Conservation (phyloP, 2,113 vertebrate species). For the Carassius gibelio region DNA sequence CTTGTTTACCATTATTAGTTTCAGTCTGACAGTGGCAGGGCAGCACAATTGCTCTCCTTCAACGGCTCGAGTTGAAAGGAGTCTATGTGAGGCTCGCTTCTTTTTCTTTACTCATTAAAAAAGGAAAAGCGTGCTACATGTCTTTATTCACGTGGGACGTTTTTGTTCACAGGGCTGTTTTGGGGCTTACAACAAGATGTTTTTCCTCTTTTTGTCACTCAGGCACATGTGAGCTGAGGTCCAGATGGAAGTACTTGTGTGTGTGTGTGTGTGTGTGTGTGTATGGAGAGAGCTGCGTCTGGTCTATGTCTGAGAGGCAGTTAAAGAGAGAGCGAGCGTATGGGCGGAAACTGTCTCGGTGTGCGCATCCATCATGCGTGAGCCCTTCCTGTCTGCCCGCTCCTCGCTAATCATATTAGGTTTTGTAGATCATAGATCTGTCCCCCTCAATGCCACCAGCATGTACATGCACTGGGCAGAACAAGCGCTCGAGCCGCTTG, state of each 20-base stretch:
- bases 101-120: not conserved
- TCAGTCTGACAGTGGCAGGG: conserved; percentile 52
- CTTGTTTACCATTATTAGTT: conserved; percentile 65
- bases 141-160: conserved; percentile 1
- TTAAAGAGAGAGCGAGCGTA: conserved; percentile 32
- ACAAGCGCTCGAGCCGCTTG: not conserved
- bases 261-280: conserved; percentile 4
- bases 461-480: not conserved
- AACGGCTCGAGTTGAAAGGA: too few relatives aligned
- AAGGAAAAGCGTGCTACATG: not conserved
- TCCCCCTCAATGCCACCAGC: conserved; percentile 70
- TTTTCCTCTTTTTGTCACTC: conserved; percentile 48
- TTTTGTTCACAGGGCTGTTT: conserved; percentile 2
- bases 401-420: conserved; percentile 76
- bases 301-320: conserved; percentile 51
- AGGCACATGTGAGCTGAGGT: conserved; percentile 47
- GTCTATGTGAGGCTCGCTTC: not conserved
- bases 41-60: conserved; percentile 57
- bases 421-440: conserved; percentile 72
- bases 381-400: conserved; percentile 70
- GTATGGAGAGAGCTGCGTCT: conserved; percentile 46
- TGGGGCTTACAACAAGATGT: conserved; percentile 31
- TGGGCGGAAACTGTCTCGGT: conserved; percentile 43
- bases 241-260: conserved; percentile 56
- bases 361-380: conserved; percentile 50